These are phyloP conservation scores for Bos indicus DNA, from an alignment of 2,113 vertebrate genomes.

Conservation along the genomic window DNA sequence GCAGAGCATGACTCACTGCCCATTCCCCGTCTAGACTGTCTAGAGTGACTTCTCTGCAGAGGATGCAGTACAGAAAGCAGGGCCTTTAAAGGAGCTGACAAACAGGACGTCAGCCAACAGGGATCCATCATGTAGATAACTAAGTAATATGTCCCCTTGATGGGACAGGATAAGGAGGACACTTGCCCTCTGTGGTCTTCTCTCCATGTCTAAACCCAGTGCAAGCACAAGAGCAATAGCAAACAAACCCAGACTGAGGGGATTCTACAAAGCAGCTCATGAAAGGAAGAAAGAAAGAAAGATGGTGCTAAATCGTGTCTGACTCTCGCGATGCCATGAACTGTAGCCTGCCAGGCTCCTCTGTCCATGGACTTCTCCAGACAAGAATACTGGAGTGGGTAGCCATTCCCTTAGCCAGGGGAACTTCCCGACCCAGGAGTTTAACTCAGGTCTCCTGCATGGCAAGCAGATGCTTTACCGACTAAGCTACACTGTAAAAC, in stretches of 20 bases:
- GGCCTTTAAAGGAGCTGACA: neutral
- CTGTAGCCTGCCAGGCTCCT: neutral
- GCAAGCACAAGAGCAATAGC: neutral
- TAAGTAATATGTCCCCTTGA: too few species aligned
- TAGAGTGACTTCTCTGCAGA: neutral
- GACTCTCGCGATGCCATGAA: neutral
- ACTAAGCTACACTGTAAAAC: neutral
- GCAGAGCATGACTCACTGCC: too few species aligned
- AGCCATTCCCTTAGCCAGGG: neutral
- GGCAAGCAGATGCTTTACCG: neutral
- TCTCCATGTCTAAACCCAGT: neutral
- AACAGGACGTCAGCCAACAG: neutral
- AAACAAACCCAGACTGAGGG: neutral
- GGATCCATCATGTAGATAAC: neutral
- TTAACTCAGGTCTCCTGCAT: neutral
- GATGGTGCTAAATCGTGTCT: rapidly evolving
- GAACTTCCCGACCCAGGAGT: rapidly evolving
- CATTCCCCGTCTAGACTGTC: too few species aligned
- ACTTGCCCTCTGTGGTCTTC: neutral
- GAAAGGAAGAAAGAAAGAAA: neutral
- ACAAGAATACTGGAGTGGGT: neutral
- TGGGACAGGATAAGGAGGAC: neutral
- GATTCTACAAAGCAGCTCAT: neutral
- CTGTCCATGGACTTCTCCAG: neutral
- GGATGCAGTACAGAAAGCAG: neutral